A percentile compares a stretch with the other conserved stretches of the same genome.
phyloP scores from a whole-genome alignment of 2,113 vertebrate genomes.

The Thunnus maccoyii region DNA sequence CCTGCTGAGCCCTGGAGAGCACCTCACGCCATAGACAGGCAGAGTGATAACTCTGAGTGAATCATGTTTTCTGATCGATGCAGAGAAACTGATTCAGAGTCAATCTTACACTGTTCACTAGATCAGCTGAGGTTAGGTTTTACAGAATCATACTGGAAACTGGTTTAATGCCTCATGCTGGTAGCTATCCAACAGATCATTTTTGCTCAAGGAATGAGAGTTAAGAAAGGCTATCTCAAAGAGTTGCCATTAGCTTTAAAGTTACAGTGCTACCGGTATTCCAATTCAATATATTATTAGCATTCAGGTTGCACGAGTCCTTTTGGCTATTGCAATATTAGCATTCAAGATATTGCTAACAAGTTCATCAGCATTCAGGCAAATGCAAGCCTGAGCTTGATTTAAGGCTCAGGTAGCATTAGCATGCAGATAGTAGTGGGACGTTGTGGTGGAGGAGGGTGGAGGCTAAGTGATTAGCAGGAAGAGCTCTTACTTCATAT shows the following conservation, averaged over 20 bases:
- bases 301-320: slow-evolving; percentile 52
- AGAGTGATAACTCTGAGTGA: slow-evolving; percentile 20
- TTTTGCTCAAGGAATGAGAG: slow-evolving; percentile 9
- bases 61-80: neutral
- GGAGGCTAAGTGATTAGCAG: slow-evolving; percentile 69
- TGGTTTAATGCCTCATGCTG: slow-evolving; percentile 6
- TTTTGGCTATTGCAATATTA: slow-evolving; percentile 63
- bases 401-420: slow-evolving; percentile 65
- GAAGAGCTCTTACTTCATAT: slow-evolving; percentile 65
- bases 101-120: neutral
- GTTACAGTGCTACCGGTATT: slow-evolving; percentile 26
- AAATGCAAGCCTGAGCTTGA: slow-evolving; percentile 25
- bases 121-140: slow-evolving; percentile 3
- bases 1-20: slow-evolving; percentile 24
- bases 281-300: slow-evolving; percentile 49
- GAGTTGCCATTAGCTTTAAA: slow-evolving; percentile 23
- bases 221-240: slow-evolving; percentile 25
- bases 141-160: neutral
- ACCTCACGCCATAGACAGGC: neutral
- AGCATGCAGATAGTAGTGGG: slow-evolving; percentile 61
- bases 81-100: slow-evolving; percentile 16
- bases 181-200: slow-evolving; percentile 5
- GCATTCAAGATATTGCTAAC: slow-evolving; percentile 66
- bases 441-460: slow-evolving; percentile 35
- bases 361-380: slow-evolving; percentile 69